These are phyloP conservation scores for Rhinolophus sinicus DNA, from an alignment of 2,113 vertebrate genomes.

Conservation along the genomic window DNA sequence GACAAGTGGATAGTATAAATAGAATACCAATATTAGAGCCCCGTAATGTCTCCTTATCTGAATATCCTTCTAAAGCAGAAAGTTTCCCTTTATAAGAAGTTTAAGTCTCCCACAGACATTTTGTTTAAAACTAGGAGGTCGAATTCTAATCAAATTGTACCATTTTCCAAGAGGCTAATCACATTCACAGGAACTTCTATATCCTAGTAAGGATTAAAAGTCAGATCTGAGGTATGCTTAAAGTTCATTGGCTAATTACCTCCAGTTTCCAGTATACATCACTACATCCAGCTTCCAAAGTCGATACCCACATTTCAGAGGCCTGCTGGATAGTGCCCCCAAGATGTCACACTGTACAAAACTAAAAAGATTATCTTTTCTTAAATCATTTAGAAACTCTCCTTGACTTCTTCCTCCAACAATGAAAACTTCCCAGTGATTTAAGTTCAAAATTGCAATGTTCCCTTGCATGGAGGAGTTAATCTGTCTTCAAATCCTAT, in stretches of 20 bases:
- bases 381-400: constrained; percentile 9
- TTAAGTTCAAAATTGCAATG: not conserved
- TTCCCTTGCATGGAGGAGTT: not conserved
- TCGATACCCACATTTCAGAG: not conserved
- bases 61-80: constrained; percentile 35
- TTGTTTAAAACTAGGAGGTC: not conserved
- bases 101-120: not conserved
- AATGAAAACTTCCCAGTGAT: not conserved
- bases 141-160: not conserved
- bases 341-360: not conserved
- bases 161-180: not conserved
- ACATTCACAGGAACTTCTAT: not conserved
- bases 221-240: not conserved
- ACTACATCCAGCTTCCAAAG: not conserved
- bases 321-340: not conserved
- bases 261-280: not conserved
- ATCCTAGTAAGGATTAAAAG: not conserved
- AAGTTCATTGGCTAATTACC: not conserved
- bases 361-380: not conserved
- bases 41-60: not conserved
- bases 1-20: not conserved
- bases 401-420: not conserved
- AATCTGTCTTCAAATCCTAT: not conserved
- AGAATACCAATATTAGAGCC: not conserved
- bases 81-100: not conserved